phyloP scores from a whole-genome alignment of 2,888 invertebrate species.

The Cylloceria caligata region DNA sequence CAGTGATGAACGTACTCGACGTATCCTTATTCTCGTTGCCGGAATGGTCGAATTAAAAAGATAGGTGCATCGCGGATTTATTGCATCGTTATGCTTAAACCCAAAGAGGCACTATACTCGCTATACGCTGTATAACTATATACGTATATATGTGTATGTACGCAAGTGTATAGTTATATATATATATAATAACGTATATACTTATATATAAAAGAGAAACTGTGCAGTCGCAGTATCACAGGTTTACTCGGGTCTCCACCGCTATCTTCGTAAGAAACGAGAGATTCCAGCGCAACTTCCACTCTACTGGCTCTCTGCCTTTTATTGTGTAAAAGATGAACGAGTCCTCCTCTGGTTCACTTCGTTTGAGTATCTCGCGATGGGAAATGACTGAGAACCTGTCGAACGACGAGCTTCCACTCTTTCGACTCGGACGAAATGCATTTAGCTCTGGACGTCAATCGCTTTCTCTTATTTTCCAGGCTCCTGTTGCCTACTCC shows the following conservation, averaged over 20 bases:
- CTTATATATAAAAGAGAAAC: slow-evolving; percentile 7
- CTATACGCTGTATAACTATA: not conserved
- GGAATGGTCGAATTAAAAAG: slow-evolving; percentile 43
- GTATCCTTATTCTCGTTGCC: slow-evolving; percentile 40
- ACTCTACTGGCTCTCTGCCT: slow-evolving; percentile 35
- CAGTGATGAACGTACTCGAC: slow-evolving; percentile 55
- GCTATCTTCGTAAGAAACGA: slow-evolving; percentile 35
- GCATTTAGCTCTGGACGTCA: slow-evolving; percentile 8
- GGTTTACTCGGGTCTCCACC: slow-evolving; percentile 24
- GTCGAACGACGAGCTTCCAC: slow-evolving; percentile 18
- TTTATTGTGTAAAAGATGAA: slow-evolving; percentile 67
- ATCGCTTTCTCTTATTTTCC: slow-evolving; percentile 16
- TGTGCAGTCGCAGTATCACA: not conserved
- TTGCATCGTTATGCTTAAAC: slow-evolving; percentile 62
- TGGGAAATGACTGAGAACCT: slow-evolving; percentile 45
- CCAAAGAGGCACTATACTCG: slow-evolving; percentile 49
- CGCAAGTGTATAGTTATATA: too few species aligned
- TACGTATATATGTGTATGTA: too few species aligned
- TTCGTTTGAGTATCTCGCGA: slow-evolving; percentile 48
- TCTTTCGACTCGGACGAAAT: slow-evolving; percentile 26
- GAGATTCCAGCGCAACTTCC: slow-evolving; percentile 36
- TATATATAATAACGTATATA: too few species aligned
- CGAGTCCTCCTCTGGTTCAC: slow-evolving; percentile 60
- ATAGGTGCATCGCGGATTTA: slow-evolving; percentile 52
- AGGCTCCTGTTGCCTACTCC: not conserved